A percentile compares a stretch with the other conserved stretches of the same genome.
Evolutionary conservation across 1,140 invertebrate genomes (phyloP).

Genomic region (Drosophila lacertosa): DNA sequence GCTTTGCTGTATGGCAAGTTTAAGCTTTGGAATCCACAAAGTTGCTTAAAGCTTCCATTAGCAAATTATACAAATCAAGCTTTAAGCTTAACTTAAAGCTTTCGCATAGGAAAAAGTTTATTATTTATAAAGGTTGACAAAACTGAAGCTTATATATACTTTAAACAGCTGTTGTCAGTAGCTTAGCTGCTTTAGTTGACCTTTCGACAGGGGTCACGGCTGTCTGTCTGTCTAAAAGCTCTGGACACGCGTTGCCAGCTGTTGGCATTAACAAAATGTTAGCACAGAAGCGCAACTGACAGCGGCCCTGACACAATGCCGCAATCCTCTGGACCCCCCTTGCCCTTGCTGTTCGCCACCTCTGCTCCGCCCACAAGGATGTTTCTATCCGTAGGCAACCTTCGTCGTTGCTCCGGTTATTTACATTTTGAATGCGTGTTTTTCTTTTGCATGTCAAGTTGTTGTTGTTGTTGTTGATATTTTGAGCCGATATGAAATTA

Average conservation of each 20-base stretch:
- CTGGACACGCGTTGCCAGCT: background rate
- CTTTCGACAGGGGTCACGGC: background rate
- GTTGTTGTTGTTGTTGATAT: constrained; percentile 56
- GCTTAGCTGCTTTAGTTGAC: too few relatives aligned
- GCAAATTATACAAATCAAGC: too few relatives aligned
- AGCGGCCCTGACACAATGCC: constrained; percentile 4
- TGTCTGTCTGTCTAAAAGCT: background rate
- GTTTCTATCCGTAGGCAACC: constrained; percentile 4
- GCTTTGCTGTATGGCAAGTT: too few relatives aligned
- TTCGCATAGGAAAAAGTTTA: too few relatives aligned
- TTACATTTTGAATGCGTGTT: constrained; percentile 59
- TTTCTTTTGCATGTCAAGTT: constrained; percentile 53
- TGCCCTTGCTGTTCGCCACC: background rate
- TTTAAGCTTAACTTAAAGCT: too few relatives aligned
- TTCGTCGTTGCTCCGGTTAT: constrained; percentile 28
- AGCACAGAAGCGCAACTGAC: constrained; percentile 11
- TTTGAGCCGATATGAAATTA: constrained; percentile 75
- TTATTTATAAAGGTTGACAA: too few relatives aligned
- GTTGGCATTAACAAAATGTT: constrained; percentile 8
- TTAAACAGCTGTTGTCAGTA: too few relatives aligned
- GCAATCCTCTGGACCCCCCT: background rate
- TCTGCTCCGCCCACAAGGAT: background rate
- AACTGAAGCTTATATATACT: too few relatives aligned
- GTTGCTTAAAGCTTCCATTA: too few relatives aligned
- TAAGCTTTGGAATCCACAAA: too few relatives aligned